A percentile compares a stretch with the other conserved stretches of the same genome.
Evolutionary conservation across 2,888 invertebrate genomes (phyloP).

Genomic region (Sminthurides aquaticus): DNA sequence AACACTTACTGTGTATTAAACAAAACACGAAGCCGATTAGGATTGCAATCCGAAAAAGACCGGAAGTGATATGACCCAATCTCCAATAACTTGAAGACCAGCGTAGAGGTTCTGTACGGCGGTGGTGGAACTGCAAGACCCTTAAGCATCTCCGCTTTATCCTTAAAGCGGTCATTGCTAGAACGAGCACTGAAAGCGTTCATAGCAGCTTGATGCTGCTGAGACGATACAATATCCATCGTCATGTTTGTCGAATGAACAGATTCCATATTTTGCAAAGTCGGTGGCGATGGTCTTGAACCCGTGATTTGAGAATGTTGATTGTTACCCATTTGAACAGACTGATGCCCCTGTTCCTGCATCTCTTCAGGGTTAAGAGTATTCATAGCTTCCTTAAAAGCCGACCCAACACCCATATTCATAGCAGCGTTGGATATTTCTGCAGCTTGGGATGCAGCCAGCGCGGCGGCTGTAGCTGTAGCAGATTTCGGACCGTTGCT

Average conservation of each 20-base stretch:
- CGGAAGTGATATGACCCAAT: conserved; percentile 34
- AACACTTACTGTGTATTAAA: conserved; percentile 39
- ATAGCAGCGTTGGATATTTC: neutral
- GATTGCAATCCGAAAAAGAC: conserved; percentile 33
- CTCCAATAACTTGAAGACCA: conserved; percentile 34
- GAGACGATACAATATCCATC: neutral
- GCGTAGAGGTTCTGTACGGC: conserved; percentile 31
- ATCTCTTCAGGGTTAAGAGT: conserved; percentile 20
- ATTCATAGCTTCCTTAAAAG: conserved; percentile 35
- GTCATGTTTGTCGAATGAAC: neutral
- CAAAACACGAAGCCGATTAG: conserved; percentile 34
- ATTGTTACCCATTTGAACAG: neutral
- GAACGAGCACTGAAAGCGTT: neutral
- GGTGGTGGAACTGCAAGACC: conserved; percentile 16
- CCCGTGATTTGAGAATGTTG: too few relatives aligned
- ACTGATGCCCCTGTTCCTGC: conserved; percentile 8
- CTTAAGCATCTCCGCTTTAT: neutral
- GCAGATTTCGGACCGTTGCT: neutral
- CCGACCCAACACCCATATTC: conserved; percentile 21
- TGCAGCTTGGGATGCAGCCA: conserved; percentile 1
- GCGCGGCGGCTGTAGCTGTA: neutral
- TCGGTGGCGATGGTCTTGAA: neutral
- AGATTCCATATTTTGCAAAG: neutral
- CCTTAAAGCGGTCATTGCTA: neutral
- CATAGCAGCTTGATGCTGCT: conserved; percentile 1